phyloP scores from a whole-genome alignment of 2,888 invertebrate species.

The Eubasilissa splendida region DNA sequence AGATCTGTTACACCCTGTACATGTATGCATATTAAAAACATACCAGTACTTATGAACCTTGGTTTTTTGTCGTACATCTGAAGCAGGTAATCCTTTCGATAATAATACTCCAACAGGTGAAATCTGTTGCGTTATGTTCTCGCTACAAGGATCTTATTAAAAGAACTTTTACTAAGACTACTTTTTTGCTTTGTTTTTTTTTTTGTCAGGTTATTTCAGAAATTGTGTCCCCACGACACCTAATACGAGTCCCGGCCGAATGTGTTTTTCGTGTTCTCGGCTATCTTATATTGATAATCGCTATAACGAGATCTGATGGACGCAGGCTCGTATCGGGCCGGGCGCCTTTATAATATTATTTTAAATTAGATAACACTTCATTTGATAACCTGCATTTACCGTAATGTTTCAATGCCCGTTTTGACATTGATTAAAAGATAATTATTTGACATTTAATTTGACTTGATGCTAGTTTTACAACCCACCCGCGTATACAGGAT shows the following conservation, averaged over 20 bases:
- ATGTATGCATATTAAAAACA: no score
- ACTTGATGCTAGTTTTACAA: no score
- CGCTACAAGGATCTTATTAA: constrained; percentile 53
- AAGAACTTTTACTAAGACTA: background rate
- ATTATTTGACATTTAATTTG: no score
- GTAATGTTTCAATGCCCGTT: no score
- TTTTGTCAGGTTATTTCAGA: constrained; percentile 51
- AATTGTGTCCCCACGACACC: constrained; percentile 55
- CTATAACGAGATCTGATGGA: constrained; percentile 55
- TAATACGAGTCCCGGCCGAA: constrained; percentile 55
- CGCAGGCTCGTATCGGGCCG: constrained; percentile 6
- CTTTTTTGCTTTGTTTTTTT: constrained; percentile 22
- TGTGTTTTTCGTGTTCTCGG: constrained; percentile 56
- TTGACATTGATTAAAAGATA: no score
- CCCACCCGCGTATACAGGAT: no score
- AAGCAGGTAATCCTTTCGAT: constrained; percentile 34
- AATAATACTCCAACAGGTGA: constrained; percentile 52
- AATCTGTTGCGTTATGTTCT: constrained; percentile 49
- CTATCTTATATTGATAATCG: constrained; percentile 57
- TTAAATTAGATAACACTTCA: no score
- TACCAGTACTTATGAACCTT: background rate
- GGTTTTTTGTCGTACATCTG: constrained; percentile 22
- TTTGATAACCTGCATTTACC: no score
- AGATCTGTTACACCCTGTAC: no score
- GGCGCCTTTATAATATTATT: constrained; percentile 8